Evolutionary conservation across 2,797 vertebrate species (phyloP).

Genomic region (Alfaro cultratus): DNA sequence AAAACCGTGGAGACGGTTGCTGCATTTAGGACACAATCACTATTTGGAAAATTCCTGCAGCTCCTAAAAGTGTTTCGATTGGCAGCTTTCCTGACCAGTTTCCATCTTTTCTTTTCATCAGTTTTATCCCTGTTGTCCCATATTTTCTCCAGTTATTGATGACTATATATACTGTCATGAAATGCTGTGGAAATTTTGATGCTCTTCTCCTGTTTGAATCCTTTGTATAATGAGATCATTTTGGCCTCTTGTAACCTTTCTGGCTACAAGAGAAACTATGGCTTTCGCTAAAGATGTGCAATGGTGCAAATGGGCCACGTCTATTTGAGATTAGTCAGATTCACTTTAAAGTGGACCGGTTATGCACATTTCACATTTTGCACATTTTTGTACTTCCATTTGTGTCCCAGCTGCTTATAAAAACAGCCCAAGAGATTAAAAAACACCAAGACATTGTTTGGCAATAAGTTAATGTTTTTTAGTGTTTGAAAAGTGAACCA

Average conservation of each 20-base stretch:
- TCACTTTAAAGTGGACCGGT: not conserved
- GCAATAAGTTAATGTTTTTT: no score
- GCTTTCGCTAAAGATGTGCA: not conserved
- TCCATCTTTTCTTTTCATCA: conserved; percentile 22
- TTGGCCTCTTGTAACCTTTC: not conserved
- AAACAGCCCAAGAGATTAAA: no score
- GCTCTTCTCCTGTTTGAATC: not conserved
- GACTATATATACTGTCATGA: not conserved
- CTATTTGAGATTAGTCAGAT: not conserved
- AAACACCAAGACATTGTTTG: no score
- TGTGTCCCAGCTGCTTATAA: no score
- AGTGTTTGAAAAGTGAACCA: no score
- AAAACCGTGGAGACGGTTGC: no score
- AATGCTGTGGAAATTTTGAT: not conserved
- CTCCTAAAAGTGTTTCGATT: not conserved
- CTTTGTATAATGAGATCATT: not conserved
- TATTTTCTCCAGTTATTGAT: not conserved
- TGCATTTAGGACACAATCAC: not conserved
- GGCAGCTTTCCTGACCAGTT: not conserved
- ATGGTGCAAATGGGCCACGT: not conserved
- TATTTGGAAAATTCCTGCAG: conserved; percentile 1
- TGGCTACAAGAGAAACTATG: not conserved
- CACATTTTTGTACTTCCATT: no score
- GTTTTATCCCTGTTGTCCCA: conserved; percentile 15
- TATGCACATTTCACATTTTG: no score